Evolutionary conservation across 2,888 invertebrate species (phyloP).

Genomic region (Julus scanicus): DNA sequence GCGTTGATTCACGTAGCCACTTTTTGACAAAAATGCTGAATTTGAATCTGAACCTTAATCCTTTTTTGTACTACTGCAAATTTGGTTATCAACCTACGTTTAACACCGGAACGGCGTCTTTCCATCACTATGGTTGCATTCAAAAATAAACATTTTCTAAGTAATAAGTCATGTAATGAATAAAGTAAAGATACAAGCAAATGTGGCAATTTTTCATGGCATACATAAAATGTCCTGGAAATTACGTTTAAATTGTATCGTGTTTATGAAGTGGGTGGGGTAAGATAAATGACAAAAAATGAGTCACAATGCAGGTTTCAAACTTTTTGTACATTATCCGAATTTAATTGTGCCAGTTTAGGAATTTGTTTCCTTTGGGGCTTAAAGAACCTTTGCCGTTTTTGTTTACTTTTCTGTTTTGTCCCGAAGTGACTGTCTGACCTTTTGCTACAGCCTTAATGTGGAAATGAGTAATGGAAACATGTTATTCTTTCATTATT

Average conservation of each 20-base stretch:
- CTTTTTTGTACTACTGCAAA: background rate
- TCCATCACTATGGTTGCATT: background rate
- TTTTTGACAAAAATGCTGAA: background rate
- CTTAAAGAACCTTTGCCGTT: background rate
- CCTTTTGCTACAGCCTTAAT: background rate
- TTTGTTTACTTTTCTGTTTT: background rate
- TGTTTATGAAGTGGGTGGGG: constrained; percentile 10
- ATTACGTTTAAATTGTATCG: background rate
- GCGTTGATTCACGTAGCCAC: background rate
- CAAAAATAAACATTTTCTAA: background rate
- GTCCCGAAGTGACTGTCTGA: background rate
- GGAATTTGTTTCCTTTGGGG: background rate
- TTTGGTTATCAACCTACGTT: background rate
- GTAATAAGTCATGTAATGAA: constrained; percentile 1
- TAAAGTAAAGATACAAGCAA: background rate
- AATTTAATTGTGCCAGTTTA: background rate
- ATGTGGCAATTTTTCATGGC: background rate
- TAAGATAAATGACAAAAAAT: background rate
- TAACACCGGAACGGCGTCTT: background rate
- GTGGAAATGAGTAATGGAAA: background rate
- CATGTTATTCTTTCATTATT: background rate
- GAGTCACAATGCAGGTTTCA: background rate
- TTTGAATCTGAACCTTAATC: background rate
- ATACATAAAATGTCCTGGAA: background rate
- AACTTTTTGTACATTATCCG: background rate